A percentile compares a stretch with the other conserved stretches of the same genome.
These are phyloP conservation scores for Gobius niger DNA, from an alignment of 2,113 vertebrate species.

Conservation along the genomic window DNA sequence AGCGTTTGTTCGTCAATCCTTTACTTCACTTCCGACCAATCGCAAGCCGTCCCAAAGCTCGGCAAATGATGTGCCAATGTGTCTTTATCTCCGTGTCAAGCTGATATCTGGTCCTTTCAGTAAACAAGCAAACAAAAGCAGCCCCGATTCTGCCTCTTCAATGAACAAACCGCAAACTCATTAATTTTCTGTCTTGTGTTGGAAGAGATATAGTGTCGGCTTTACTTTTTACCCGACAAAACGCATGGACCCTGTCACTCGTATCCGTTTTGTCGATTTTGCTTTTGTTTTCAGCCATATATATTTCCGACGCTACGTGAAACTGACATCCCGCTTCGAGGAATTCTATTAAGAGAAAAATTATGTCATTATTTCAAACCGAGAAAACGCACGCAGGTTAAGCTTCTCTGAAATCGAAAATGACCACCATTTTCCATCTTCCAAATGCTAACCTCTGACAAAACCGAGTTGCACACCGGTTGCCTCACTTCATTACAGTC, in stretches of 20 bases:
- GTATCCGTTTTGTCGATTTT: conserved; percentile 11
- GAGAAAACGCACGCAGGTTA: conserved; percentile 38
- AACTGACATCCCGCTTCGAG: conserved; percentile 15
- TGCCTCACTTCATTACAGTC: conserved; percentile 33
- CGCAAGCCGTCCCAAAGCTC: conserved; percentile 24
- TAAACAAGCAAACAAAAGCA: conserved; percentile 49
- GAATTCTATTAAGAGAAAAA: conserved; percentile 26
- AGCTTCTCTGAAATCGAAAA: conserved; percentile 24
- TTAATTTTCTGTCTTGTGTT: conserved; percentile 31
- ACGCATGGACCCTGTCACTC: background rate
- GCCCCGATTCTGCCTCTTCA: conserved; percentile 20
- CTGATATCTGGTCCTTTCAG: conserved; percentile 24
- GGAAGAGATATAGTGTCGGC: conserved; percentile 11
- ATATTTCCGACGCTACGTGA: conserved; percentile 20
- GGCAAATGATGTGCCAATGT: conserved; percentile 28
- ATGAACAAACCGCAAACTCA: conserved; percentile 27
- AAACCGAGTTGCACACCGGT: conserved; percentile 43
- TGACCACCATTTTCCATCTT: conserved; percentile 40
- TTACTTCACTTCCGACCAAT: conserved; percentile 30
- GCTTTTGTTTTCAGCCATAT: conserved; percentile 32
- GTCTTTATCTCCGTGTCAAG: conserved; percentile 48
- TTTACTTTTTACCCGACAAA: conserved; percentile 5
- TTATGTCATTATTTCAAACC: conserved; percentile 14
- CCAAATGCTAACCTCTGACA: conserved; percentile 26
- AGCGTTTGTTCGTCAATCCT: conserved; percentile 30